Percentiles rank a stretch among this genome's conserved stretches.
Conservation (phyloP, 2,888 invertebrate species). For the Cheilosia pagana region DNA sequence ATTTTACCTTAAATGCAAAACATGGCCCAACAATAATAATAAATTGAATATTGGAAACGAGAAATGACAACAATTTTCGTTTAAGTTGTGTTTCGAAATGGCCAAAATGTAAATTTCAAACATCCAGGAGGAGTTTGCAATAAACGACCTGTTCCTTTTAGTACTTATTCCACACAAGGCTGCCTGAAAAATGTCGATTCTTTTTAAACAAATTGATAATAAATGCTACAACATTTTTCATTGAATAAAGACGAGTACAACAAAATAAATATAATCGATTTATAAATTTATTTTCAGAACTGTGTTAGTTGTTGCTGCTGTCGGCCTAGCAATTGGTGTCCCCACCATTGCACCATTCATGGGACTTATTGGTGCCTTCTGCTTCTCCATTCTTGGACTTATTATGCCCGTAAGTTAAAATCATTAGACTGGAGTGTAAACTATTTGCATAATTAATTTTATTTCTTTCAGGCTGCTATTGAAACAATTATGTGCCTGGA, state of each 20-base stretch:
- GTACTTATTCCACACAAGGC: too few species aligned
- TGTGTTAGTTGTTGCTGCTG: slow-evolving; percentile 87
- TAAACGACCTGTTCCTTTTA: too few species aligned
- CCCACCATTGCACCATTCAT: slow-evolving; percentile 96
- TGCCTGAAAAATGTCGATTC: too few species aligned
- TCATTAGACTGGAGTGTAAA: background rate
- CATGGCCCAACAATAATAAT: too few species aligned
- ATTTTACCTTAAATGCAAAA: too few species aligned
- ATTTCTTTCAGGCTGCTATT: slow-evolving; percentile 85
- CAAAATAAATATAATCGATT: background rate
- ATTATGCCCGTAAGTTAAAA: slow-evolving; percentile 88
- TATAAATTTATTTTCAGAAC: slow-evolving; percentile 82
- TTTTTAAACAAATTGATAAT: too few species aligned
- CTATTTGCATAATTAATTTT: background rate
- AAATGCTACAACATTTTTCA: background rate
- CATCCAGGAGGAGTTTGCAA: too few species aligned
- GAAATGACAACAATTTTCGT: too few species aligned
- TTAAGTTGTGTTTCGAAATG: too few species aligned
- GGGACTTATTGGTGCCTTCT: slow-evolving; percentile 95
- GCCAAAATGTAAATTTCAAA: too few species aligned
- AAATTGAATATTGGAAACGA: too few species aligned
- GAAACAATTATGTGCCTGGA: slow-evolving; percentile 95
- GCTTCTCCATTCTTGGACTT: slow-evolving; percentile 95
- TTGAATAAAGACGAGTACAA: background rate
- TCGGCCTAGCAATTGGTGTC: slow-evolving; percentile 92